Base-by-base conservation (phyloP, 2,888 invertebrate genomes). In the Melinopterus prodromus region DNA sequence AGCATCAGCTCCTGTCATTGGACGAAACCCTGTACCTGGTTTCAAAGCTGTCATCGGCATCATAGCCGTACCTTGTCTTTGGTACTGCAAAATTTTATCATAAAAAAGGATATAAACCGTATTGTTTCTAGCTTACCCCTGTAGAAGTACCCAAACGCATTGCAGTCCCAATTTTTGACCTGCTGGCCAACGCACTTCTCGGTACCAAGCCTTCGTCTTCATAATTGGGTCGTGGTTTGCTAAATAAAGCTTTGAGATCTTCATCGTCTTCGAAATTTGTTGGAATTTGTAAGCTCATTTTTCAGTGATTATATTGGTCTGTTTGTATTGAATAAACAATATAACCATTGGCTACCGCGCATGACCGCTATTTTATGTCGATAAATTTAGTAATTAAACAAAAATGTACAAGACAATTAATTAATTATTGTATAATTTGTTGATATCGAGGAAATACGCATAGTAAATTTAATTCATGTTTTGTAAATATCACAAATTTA, bases 81-180 rank as follows among this genome's bases (percentile, higher is more conserved):
- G 89, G 85, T 88, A 90, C 90, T 90, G 82, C 14, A 77, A 76
- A 75, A 75, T 77, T 35, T 26, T 26, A 77, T 53, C 70, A 53
- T 77, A 78, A 69, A n/a, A 35, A 69, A 72, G 71, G 15, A 85
- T 77, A 85, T 85, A 71, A 83, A 83, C 6, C 84, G 84, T 35
- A 16, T 71, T 35, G 7, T 9, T 0, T 15, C 53, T 36, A 69
- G 86, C 87, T 88, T 88, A 92, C 92, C 84, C 92, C 92, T 35
- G 91, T 90, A 16, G 92, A 90, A 70, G 92, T 91, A 81, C 92
- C 92, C 72, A 92, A 87, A 81, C 92, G 89, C 90, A 92, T 91
- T 9, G 91, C 90, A 78, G 89, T 88, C 69, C 89, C 88, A 35
- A 91, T 91, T 85, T 91, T 91, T n/a, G 83, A 81, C 16, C 80